Conservation (phyloP, 2,888 invertebrate species). For the Leucania comma region DNA sequence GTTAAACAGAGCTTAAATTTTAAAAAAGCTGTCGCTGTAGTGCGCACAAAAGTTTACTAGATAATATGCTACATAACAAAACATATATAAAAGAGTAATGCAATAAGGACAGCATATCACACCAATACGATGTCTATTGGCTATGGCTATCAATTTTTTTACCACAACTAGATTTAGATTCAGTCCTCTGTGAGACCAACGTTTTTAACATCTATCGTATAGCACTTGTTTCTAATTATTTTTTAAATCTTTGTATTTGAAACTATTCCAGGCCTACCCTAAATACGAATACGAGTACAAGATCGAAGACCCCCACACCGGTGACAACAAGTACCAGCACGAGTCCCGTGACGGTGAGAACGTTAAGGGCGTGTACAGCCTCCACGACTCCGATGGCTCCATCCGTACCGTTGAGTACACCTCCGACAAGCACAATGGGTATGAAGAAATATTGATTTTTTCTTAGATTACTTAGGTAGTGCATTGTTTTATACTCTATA, state of each 20-base stretch:
- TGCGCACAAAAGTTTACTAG: no score
- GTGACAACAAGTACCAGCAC: slow-evolving; percentile 89
- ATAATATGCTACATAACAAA: no score
- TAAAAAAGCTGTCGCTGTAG: no score
- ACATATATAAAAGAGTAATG: no score
- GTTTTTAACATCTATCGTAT: no score
- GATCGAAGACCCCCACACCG: slow-evolving; percentile 89
- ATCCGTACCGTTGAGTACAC: slow-evolving; percentile 89
- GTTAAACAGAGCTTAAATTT: no score
- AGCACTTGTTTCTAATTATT: not conserved
- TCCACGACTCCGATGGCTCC: slow-evolving; percentile 90
- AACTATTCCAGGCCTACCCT: slow-evolving; percentile 80
- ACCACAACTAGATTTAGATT: no score
- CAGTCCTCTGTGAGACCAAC: no score
- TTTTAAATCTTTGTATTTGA: no score
- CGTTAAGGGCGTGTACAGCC: slow-evolving; percentile 90
- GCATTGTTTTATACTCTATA: not conserved
- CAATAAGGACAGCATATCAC: no score
- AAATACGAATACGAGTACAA: slow-evolving; percentile 90
- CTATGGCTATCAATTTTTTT: no score
- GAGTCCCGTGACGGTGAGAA: slow-evolving; percentile 89
- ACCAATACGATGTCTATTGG: no score
- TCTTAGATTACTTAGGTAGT: slow-evolving; percentile 27
- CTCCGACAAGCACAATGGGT: slow-evolving; percentile 88
- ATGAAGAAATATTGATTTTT: slow-evolving; percentile 61